Evolutionary conservation across 2,888 invertebrate genomes (phyloP).

Genomic region (Frankliniella fusca): DNA sequence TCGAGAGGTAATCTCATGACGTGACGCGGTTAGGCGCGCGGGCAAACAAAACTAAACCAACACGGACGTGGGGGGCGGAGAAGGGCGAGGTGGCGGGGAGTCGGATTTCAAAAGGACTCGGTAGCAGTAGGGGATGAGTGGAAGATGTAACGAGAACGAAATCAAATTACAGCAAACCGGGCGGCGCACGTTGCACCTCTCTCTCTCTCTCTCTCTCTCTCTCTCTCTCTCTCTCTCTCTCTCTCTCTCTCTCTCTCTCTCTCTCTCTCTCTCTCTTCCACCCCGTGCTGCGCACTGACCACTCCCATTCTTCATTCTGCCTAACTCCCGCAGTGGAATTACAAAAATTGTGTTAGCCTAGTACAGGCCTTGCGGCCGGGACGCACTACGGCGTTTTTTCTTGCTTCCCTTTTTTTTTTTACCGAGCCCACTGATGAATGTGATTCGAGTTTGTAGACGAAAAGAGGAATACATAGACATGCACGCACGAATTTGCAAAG

Average conservation of each 20-base stretch:
- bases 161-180: conserved; percentile 1
- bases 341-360: too few relatives aligned
- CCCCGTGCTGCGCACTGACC: background rate
- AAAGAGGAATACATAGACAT: too few relatives aligned
- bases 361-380: too few relatives aligned
- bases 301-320: too few relatives aligned
- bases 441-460: background rate
- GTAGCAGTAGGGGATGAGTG: background rate
- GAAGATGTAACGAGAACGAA: conserved; percentile 12
- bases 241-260: background rate
- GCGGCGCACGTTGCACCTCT: background rate
- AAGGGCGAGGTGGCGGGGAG: too few relatives aligned
- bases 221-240: background rate
- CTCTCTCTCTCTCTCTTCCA: background rate
- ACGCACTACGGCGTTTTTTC: too few relatives aligned
- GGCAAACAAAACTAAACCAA: background rate
- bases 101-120: too few relatives aligned
- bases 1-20: too few relatives aligned
- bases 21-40: too few relatives aligned
- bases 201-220: background rate
- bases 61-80: too few relatives aligned
- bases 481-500: background rate
- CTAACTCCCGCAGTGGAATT: too few relatives aligned
- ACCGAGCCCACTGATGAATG: background rate
- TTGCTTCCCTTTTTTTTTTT: too few relatives aligned